phyloP scores from a whole-genome alignment of 2,888 invertebrate species.

The Apeira syringaria region DNA sequence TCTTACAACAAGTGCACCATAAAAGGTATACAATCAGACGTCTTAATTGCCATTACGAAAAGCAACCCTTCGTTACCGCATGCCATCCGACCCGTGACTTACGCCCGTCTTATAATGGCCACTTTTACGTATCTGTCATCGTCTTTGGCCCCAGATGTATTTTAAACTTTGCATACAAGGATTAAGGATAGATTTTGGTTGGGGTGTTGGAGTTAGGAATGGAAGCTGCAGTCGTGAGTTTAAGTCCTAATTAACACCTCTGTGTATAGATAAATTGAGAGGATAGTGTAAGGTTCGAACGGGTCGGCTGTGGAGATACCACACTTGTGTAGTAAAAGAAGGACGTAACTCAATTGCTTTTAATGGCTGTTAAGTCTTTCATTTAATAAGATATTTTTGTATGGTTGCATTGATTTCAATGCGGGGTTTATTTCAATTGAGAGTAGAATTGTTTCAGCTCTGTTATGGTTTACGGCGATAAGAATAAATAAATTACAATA shows the following conservation, averaged over 20 bases:
- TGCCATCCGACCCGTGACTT: constrained; percentile 76
- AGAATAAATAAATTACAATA: constrained; percentile 9
- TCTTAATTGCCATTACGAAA: constrained; percentile 62
- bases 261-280: constrained; percentile 74
- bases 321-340: not conserved
- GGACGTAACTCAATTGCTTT: not conserved
- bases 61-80: constrained; percentile 60
- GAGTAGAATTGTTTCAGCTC: constrained; percentile 12
- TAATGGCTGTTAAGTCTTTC: constrained; percentile 4
- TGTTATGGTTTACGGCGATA: constrained; percentile 10
- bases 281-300: constrained; percentile 58
- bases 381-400: not conserved
- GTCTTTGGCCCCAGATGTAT: constrained; percentile 20
- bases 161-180: constrained; percentile 31
- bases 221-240: constrained; percentile 74
- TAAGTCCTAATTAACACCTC: constrained; percentile 81
- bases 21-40: constrained; percentile 21
- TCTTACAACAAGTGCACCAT: not conserved
- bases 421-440: constrained; percentile 16
- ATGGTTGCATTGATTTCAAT: constrained; percentile 7
- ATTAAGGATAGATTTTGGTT: constrained; percentile 38
- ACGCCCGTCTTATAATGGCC: constrained; percentile 69
- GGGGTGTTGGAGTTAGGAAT: constrained; percentile 39
- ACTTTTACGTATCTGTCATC: constrained; percentile 74
- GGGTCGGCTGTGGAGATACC: constrained; percentile 37